Conservation (phyloP, 2,797 vertebrate species). For the Enoplosus armatus region DNA sequence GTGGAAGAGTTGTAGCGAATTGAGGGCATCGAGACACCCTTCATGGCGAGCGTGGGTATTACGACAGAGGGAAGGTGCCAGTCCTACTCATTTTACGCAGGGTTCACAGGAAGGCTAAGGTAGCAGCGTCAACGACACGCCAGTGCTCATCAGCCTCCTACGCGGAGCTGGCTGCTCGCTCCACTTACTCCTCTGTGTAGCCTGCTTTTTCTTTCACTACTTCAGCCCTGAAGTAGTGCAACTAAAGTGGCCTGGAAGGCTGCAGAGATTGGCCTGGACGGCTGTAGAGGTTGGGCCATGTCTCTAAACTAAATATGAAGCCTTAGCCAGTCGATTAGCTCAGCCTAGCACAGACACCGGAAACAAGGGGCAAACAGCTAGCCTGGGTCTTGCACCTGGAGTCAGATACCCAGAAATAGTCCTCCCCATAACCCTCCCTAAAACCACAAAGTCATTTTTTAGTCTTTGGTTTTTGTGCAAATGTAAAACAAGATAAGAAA, state of each 20-base stretch:
- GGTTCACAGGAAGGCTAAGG: conserved; percentile 51
- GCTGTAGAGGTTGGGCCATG: conserved; percentile 21
- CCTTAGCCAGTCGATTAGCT: too few species aligned
- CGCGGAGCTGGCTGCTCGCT: conserved; percentile 42
- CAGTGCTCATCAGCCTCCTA: conserved; percentile 53
- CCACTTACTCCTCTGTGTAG: conserved; percentile 36
- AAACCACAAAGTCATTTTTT: background rate
- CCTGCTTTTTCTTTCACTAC: conserved; percentile 11
- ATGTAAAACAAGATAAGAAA: background rate
- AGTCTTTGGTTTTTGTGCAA: background rate
- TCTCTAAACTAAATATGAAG: background rate
- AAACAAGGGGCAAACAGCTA: background rate
- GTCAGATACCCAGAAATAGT: background rate
- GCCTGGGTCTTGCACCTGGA: background rate
- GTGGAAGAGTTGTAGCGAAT: conserved; percentile 16
- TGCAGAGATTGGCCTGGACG: conserved; percentile 40
- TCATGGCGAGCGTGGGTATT: background rate
- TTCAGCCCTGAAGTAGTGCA: conserved; percentile 40
- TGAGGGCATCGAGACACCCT: conserved; percentile 29
- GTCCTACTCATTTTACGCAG: conserved; percentile 41
- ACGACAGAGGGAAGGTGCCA: conserved; percentile 36
- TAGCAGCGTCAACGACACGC: conserved; percentile 19
- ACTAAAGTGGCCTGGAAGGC: conserved; percentile 54
- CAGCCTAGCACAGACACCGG: background rate
- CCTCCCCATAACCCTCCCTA: background rate